Conservation (phyloP, 2,113 vertebrate genomes). For the Hippocampus barbouri region DNA sequence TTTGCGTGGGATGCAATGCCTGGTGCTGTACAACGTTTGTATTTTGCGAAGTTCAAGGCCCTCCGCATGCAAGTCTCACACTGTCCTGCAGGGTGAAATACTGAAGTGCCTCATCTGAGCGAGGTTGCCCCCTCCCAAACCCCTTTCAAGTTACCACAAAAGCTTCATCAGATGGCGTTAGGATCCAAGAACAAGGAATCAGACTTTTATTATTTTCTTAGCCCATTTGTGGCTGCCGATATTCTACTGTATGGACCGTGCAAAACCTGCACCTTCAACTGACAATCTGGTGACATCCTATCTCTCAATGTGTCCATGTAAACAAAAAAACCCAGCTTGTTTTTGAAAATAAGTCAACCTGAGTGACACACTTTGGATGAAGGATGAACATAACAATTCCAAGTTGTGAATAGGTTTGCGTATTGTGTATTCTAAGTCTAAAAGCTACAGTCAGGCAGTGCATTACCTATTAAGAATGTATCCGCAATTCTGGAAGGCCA, state of each 20-base stretch:
- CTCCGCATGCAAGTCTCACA: slow-evolving; percentile 51
- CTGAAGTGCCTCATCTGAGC: slow-evolving; percentile 74
- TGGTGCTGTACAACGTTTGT: slow-evolving; percentile 64
- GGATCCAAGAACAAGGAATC: slow-evolving; percentile 15
- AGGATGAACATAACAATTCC: slow-evolving; percentile 48
- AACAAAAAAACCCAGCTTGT: not conserved
- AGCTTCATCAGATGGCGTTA: slow-evolving; percentile 51
- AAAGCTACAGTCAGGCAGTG: slow-evolving; percentile 34
- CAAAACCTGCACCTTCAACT: slow-evolving; percentile 34
- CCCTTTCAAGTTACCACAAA: slow-evolving; percentile 22
- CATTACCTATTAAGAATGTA: slow-evolving; percentile 48
- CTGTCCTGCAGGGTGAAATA: slow-evolving; percentile 64
- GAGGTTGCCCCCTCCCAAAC: slow-evolving; percentile 37
- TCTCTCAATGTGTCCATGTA: slow-evolving; percentile 1
- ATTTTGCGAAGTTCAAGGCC: slow-evolving; percentile 49
- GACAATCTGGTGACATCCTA: slow-evolving; percentile 55
- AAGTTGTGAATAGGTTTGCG: slow-evolving; percentile 48
- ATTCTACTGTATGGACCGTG: slow-evolving; percentile 28
- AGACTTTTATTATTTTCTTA: slow-evolving; percentile 24
- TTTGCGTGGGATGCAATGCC: slow-evolving; percentile 53
- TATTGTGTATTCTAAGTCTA: slow-evolving; percentile 45
- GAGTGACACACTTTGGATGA: slow-evolving; percentile 15
- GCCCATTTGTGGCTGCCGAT: slow-evolving; percentile 19
- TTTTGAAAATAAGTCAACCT: not conserved
- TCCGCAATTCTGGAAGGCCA: slow-evolving; percentile 41